These are phyloP conservation scores for Zelostemma sp. DNA, from an alignment of 1,140 invertebrate genomes.

Conservation along the genomic window DNA sequence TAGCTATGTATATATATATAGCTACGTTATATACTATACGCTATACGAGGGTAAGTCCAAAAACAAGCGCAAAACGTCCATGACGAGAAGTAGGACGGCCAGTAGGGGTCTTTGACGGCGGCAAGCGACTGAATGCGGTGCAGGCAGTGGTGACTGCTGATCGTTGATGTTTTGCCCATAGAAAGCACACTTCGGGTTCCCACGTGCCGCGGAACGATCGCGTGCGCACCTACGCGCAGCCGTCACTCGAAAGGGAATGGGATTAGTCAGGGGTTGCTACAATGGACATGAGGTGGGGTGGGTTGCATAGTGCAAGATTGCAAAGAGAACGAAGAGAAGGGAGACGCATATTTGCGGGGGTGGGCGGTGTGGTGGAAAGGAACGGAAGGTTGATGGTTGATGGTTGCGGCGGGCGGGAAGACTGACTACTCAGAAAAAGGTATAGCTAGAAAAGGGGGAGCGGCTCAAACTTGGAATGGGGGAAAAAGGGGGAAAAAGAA, in stretches of 20 bases:
- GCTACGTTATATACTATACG: no score
- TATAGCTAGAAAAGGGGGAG: no score
- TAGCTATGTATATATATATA: no score
- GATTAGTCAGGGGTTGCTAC: constrained; percentile 63
- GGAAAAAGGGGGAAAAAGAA: no score
- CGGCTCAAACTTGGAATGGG: no score
- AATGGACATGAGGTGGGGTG: constrained; percentile 31
- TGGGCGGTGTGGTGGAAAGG: no score
- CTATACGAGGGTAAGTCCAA: constrained; percentile 15
- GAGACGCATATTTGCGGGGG: no score
- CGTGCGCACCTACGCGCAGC: constrained; percentile 61
- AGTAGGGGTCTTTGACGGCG: constrained; percentile 7
- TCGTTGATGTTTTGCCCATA: constrained; percentile 65
- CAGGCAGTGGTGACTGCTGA: constrained; percentile 49
- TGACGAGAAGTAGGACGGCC: constrained; percentile 23
- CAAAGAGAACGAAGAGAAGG: constrained; percentile 9
- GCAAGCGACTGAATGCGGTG: constrained; percentile 26
- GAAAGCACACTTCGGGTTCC: constrained; percentile 63
- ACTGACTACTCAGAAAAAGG: no score
- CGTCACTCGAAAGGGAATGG: constrained; percentile 60
- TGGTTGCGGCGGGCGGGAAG: no score
- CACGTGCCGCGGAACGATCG: constrained; percentile 62
- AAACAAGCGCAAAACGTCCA: constrained; percentile 37
- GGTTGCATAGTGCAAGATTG: background rate
- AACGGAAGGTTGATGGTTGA: no score